Conservation (phyloP, 2,888 invertebrate species). For the Thymelicus sylvestris region DNA sequence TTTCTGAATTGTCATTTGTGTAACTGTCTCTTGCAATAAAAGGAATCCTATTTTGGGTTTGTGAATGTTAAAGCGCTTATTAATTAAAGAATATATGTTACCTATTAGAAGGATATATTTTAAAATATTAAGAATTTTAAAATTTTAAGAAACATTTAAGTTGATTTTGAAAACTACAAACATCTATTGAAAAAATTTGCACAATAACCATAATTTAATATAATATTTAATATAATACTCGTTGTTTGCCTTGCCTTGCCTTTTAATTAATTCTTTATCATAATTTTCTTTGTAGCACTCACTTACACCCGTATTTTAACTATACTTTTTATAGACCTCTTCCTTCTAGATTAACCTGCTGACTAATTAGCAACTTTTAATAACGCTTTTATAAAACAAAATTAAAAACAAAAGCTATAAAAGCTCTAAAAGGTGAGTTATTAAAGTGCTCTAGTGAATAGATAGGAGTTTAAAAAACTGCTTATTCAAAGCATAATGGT, state of each 20-base stretch:
- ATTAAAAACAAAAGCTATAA: constrained; percentile 43
- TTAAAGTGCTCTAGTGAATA: constrained; percentile 33
- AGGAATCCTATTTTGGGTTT: too few relatives aligned
- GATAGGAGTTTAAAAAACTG: constrained; percentile 23
- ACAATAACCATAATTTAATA: neutral
- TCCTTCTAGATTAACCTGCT: constrained; percentile 38
- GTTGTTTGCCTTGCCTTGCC: neutral
- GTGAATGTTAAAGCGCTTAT: too few relatives aligned
- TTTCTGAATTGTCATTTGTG: too few relatives aligned
- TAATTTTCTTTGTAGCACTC: constrained; percentile 4
- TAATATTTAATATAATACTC: neutral
- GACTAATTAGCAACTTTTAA: constrained; percentile 49
- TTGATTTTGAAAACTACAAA: too few relatives aligned
- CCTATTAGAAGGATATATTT: too few relatives aligned
- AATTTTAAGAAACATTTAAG: too few relatives aligned
- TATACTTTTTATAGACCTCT: constrained; percentile 36
- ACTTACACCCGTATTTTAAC: constrained; percentile 1
- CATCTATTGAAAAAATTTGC: too few relatives aligned
- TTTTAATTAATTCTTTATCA: constrained; percentile 3
- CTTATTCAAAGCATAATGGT: constrained; percentile 27
- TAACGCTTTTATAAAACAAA: constrained; percentile 42
- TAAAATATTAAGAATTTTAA: too few relatives aligned
- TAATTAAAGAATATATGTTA: too few relatives aligned
- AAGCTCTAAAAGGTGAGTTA: constrained; percentile 35
- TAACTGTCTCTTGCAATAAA: too few relatives aligned